Evolutionary conservation across 2,888 invertebrate species (phyloP), one percentile per base, ranked within the genome.

Genomic region (Drosophila colorata): DNA sequence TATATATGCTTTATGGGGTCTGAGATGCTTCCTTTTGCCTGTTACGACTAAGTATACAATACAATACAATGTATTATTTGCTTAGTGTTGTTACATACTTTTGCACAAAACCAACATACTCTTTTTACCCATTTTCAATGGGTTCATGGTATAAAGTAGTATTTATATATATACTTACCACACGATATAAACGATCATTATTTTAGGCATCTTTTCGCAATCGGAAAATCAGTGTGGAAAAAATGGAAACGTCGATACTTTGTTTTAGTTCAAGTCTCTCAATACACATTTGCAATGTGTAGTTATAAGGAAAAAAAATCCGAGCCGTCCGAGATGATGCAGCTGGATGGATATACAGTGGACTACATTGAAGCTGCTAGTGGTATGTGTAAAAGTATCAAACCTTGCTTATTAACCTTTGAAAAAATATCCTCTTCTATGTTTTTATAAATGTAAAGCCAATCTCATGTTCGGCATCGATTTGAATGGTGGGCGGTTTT

Each of bases 241-340:
- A 99, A 99, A 92, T 99, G 99, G 99, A 99, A 99, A 93, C 97
- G 98, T 90, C 94, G 99, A 61, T 99, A 99, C 93, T 99, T 97
- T 94, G 98, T 99, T 76, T 94, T 99, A 78, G 99, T 99, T 48
- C 99, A 99, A 95, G 99, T 99, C 44, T 99, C 99, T 70, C 99
- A 99, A 93, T 99, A 99, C 93, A 99, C 99, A 38, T 99, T 99
- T 93, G 99, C 99, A 44, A 97, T 99, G 95, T 99, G 99, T 93
- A 99, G 98, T 88, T 99, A 99, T 93, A 97, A 99, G 93, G 99
- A 99, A 93, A 99, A 99, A 94, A 99, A 99, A 93, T 97, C 98
- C 23, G 99, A 99, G 93, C 99, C 99, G 13, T 98, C 98, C 25
- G 99, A 99, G 93, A 99, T 99, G 97, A 98, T 99, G 97, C 99